These are phyloP conservation scores for Drosophila littoralis DNA, from an alignment of 1,140 invertebrate genomes.

Conservation along the genomic window DNA sequence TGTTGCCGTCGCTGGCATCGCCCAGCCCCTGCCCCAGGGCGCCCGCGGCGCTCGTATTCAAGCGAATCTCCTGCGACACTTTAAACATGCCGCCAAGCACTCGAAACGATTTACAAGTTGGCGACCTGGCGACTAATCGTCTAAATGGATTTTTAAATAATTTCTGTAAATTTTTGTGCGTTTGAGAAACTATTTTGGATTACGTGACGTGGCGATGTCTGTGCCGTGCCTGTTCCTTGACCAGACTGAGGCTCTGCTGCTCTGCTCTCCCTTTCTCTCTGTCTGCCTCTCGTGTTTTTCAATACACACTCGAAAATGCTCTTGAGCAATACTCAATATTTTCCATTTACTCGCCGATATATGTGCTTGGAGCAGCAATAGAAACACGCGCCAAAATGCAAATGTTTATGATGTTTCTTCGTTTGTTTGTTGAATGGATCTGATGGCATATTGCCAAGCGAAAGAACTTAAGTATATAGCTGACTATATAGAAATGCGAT, in stretches of 20 bases:
- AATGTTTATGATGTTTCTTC: conserved; percentile 47
- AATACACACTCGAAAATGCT: conserved; percentile 29
- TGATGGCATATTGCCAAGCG: conserved; percentile 59
- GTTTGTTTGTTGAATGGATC: conserved; percentile 27
- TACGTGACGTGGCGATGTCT: conserved; percentile 36
- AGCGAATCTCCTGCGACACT: conserved; percentile 80
- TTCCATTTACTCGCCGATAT: conserved; percentile 4
- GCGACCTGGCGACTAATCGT: conserved; percentile 9
- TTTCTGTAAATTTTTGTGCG: conserved; percentile 22
- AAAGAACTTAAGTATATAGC: not conserved
- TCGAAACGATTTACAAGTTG: not conserved
- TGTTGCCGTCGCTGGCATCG: conserved; percentile 41
- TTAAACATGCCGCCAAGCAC: conserved; percentile 66
- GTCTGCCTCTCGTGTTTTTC: conserved; percentile 3
- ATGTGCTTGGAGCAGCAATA: not conserved
- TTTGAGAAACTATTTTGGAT: conserved; percentile 31
- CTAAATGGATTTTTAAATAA: conserved; percentile 43
- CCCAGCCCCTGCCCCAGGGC: conserved; percentile 13
- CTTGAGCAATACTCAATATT: conserved; percentile 47
- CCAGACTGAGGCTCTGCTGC: conserved; percentile 48
- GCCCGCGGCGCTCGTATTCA: conserved; percentile 59
- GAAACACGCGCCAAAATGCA: conserved; percentile 30
- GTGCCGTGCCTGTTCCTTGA: conserved; percentile 46
- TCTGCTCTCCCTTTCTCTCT: conserved; percentile 8
- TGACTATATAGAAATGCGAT: conserved; percentile 12